Percentiles rank a stretch among this genome's conserved stretches.
phyloP scores from a whole-genome alignment of 2,888 invertebrate species.

The Corbicula japonica region DNA sequence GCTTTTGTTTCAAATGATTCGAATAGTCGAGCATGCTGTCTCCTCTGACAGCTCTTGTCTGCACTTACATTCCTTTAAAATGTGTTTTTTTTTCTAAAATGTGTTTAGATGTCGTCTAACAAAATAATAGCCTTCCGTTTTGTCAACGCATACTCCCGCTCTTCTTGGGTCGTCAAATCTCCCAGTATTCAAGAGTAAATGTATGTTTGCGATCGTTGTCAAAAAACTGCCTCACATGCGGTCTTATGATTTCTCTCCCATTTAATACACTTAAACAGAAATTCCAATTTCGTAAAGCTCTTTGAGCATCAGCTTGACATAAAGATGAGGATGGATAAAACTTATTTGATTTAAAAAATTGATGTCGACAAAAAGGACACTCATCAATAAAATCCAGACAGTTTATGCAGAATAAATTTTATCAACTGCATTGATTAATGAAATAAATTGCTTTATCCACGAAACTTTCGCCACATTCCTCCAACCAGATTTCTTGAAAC shows the following conservation, averaged over 20 bases:
- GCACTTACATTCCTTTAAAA: no score
- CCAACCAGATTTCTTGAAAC: conserved; percentile 1
- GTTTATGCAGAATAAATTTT: neutral
- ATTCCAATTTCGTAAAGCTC: no score
- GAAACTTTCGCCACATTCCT: neutral
- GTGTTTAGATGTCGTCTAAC: neutral
- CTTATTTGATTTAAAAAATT: no score
- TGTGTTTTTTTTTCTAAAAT: no score
- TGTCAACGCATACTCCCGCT: neutral
- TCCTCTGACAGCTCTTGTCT: no score
- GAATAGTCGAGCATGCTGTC: no score
- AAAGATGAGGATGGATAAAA: no score
- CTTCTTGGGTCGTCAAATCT: neutral
- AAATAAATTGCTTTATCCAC: neutral
- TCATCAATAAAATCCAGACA: neutral
- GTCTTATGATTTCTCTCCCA: neutral
- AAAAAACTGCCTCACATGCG: neutral
- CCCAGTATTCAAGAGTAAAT: neutral
- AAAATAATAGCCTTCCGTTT: neutral
- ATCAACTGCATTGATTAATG: neutral
- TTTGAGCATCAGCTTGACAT: no score
- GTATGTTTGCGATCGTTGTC: neutral
- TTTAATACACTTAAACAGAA: no score
- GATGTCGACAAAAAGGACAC: neutral
- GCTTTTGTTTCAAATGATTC: no score